Percentiles rank a stretch among this genome's conserved stretches.
phyloP scores from a whole-genome alignment of 2,797 vertebrate genomes.

The Caiman crocodilus region DNA sequence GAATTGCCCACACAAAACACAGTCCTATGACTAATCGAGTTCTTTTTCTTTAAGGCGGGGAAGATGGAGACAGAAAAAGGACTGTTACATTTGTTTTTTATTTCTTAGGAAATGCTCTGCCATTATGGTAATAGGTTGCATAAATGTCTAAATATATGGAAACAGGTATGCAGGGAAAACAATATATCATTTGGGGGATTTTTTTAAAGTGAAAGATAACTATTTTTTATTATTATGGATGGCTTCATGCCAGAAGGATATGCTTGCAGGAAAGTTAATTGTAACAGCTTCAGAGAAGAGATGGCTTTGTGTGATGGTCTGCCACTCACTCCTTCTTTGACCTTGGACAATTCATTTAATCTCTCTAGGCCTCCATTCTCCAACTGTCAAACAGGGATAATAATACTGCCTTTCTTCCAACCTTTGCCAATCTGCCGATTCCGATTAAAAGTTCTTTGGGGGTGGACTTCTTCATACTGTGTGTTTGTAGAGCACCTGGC shows the following conservation, averaged over 20 bases:
- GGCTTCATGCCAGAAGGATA: background rate
- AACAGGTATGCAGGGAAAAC: background rate
- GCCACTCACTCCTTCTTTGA: no score
- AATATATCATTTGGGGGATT: background rate
- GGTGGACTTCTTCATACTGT: no score
- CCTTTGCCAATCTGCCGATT: no score
- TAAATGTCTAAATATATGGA: background rate
- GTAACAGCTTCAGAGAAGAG: accelerated
- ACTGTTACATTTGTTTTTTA: background rate
- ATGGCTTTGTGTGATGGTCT: background rate
- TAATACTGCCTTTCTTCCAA: no score
- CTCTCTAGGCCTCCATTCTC: no score
- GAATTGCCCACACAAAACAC: background rate
- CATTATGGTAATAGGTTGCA: accelerated
- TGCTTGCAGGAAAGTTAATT: background rate
- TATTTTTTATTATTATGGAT: background rate
- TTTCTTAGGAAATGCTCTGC: background rate
- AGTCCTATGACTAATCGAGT: accelerated
- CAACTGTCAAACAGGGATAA: no score
- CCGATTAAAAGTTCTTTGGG: no score
- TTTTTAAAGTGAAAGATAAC: background rate
- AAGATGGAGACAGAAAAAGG: background rate
- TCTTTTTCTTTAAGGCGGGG: background rate
- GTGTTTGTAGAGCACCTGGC: no score
- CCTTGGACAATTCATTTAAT: no score